Base-by-base conservation (phyloP, 2,797 vertebrate genomes). In the Leptatherina wallacei region DNA sequence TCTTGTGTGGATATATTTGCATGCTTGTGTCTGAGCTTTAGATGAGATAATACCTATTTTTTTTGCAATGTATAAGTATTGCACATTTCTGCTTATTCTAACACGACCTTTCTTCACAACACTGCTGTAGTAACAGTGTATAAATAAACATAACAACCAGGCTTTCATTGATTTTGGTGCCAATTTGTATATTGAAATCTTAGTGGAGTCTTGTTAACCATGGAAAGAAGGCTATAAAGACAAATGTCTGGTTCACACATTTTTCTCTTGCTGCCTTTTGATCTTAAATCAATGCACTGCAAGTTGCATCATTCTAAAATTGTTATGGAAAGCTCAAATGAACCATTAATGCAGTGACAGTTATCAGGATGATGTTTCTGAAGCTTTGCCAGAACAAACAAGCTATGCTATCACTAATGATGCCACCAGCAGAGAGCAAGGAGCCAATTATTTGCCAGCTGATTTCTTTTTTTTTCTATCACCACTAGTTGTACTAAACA, bases 341-440 rank as follows among this genome's bases (percentile, higher is more conserved):
- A 57, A 18, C 42, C 38, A 42, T 47, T 27, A 58, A 18, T 24
- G 4, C 65, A 36, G 13, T 24, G 35, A 32, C 5, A 3, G n/a
- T 38, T 49, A 20, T 30, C 38, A 29, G 22, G 44, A 6, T 22
- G 60, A 52, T n/a, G 42, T 36, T 40, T 57, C 36, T 60, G 14
- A 55, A 54, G 49, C 0, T 2, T 9, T 32, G 51, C 51, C 24
- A 36, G 30, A 57, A 0, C 22, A 49, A 60, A 29, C 12, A 10
- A 57, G 27, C 12, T 16, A 0, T 42, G 30, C 30, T 30, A 24
- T 12, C n/a, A 18, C 20, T 32, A n/a, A 22, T 68, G 40, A 40
- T 58, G 29, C 27, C 65, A 69, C 32, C 65, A 63, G 33, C 60
- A 33, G 65, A 73, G 40, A 44, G 8, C 47, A 52, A 7, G 32